phyloP scores from a whole-genome alignment of 2,888 invertebrate species.

The Horisme vitalbata region DNA sequence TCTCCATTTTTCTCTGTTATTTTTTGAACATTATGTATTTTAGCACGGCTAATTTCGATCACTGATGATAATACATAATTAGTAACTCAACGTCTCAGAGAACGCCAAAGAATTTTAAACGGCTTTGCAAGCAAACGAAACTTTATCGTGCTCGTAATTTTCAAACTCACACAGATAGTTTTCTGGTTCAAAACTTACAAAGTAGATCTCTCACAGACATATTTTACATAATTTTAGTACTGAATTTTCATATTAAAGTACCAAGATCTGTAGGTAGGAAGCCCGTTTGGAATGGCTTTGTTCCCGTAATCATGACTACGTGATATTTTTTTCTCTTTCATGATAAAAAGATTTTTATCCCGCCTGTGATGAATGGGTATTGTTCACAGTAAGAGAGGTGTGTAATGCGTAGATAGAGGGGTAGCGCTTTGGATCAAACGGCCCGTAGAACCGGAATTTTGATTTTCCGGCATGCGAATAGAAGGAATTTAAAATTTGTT shows the following conservation, averaged over 20 bases:
- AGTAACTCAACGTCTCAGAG: too few species aligned
- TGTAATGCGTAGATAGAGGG: constrained; percentile 41
- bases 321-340: constrained; percentile 46
- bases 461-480: constrained; percentile 42
- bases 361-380: constrained; percentile 52
- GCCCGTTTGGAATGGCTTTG: constrained; percentile 29
- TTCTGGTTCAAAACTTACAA: too few species aligned
- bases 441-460: constrained; percentile 44
- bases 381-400: constrained; percentile 47
- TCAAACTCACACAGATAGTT: too few species aligned
- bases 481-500: constrained; percentile 27
- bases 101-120: too few species aligned
- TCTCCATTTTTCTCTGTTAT: too few species aligned
- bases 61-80: too few species aligned
- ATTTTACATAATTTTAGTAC: constrained; percentile 9
- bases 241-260: constrained; percentile 15
- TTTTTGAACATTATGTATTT: too few species aligned
- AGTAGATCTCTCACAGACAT: too few species aligned
- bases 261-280: constrained; percentile 3
- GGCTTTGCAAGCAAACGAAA: too few species aligned
- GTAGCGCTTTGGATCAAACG: constrained; percentile 36
- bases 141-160: too few species aligned
- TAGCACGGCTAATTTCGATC: too few species aligned
- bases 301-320: constrained; percentile 42
- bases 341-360: constrained; percentile 47